Evolutionary conservation across 2,113 vertebrate genomes (phyloP).

Genomic region (Microtus richardsoni): DNA sequence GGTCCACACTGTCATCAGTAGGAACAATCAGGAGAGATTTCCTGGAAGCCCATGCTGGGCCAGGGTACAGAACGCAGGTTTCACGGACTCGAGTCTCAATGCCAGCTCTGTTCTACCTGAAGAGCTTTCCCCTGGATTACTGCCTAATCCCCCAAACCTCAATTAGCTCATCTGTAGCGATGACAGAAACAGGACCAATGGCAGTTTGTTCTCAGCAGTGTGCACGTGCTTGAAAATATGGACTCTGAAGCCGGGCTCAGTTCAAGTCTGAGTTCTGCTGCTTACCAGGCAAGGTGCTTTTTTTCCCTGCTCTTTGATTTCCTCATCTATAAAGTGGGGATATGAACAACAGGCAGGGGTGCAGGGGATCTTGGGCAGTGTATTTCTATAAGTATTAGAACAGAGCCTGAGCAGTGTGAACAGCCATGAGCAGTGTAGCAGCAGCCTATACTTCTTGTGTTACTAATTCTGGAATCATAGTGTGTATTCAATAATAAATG

Average conservation of each 20-base stretch:
- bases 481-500: not conserved
- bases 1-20: too few relatives aligned
- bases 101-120: not conserved
- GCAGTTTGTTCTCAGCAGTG: too few relatives aligned
- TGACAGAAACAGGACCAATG: too few relatives aligned
- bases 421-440: rapidly evolving
- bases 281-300: not conserved
- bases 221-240: rapidly evolving
- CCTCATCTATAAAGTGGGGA: not conserved
- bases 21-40: too few relatives aligned
- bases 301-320: not conserved
- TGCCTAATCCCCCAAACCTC: not conserved
- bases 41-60: not conserved
- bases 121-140: not conserved
- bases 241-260: not conserved
- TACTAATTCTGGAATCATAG: not conserved
- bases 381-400: not conserved
- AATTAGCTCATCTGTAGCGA: not conserved
- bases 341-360: not conserved
- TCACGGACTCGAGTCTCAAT: not conserved
- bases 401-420: not conserved
- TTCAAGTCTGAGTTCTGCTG: too few relatives aligned
- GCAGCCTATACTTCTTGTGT: not conserved
- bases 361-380: not conserved
- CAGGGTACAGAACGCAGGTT: rapidly evolving